These are phyloP conservation scores for Oreamnos americanus DNA, from an alignment of 2,113 vertebrate genomes.

Conservation along the genomic window DNA sequence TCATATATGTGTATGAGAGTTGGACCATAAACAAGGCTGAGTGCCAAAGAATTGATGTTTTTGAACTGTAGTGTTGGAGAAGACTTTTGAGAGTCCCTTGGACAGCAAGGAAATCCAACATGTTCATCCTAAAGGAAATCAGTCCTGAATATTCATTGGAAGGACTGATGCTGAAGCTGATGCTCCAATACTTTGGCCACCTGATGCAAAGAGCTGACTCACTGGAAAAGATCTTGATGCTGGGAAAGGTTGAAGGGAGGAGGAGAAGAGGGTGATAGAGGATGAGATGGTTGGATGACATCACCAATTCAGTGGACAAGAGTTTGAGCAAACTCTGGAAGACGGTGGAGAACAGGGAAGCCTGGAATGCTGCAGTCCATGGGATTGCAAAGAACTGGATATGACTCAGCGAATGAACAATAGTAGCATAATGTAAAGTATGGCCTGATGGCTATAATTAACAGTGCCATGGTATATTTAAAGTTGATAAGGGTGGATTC, in stretches of 20 bases:
- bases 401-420: neutral
- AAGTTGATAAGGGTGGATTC: neutral
- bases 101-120: neutral
- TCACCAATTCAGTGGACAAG: neutral
- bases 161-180: neutral
- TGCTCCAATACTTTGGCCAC: neutral
- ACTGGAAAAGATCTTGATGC: neutral
- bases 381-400: neutral
- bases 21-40: neutral
- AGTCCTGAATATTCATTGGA: neutral
- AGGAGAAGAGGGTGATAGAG: neutral
- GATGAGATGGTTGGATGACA: neutral
- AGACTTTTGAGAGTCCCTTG: neutral
- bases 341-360: neutral
- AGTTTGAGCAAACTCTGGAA: neutral
- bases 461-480: neutral
- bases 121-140: neutral
- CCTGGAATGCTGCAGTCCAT: neutral
- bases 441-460: neutral
- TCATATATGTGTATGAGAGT: neutral
- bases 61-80: neutral
- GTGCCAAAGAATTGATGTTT: neutral
- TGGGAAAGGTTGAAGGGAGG: neutral
- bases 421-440: neutral
- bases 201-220: neutral